Conservation (phyloP, 2,113 vertebrate genomes). For the Casuarius casuarius region DNA sequence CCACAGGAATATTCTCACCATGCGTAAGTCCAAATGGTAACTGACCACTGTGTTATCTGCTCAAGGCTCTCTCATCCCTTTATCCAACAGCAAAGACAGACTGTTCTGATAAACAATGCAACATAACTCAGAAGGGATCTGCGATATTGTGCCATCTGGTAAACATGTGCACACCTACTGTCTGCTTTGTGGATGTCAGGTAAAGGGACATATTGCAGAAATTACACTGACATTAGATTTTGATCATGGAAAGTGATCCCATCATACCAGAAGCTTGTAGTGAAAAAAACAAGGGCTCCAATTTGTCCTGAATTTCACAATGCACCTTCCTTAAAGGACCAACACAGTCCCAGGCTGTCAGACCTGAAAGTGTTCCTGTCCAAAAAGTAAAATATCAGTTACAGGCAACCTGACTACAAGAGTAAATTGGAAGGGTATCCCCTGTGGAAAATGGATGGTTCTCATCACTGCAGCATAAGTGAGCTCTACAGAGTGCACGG, state of each 20-base stretch:
- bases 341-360: not conserved
- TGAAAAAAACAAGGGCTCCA: slow-evolving; percentile 5
- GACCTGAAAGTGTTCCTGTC: not conserved
- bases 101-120: not conserved
- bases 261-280: not conserved
- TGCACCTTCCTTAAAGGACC: not conserved
- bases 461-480: not conserved
- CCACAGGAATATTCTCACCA: not conserved
- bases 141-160: not conserved
- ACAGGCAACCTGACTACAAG: not conserved
- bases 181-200: slow-evolving; percentile 17
- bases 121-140: not conserved
- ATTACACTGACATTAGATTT: slow-evolving; percentile 7
- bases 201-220: slow-evolving; percentile 3
- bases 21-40: not conserved
- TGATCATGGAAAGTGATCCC: slow-evolving; percentile 18
- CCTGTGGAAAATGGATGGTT: not conserved
- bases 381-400: not conserved
- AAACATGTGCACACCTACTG: not conserved
- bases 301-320: not conserved
- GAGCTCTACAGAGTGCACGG: not conserved
- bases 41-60: not conserved
- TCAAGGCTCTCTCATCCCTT: not conserved
- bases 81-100: not conserved
- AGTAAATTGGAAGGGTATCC: not conserved